phyloP scores from a whole-genome alignment of 2,113 vertebrate genomes.

The Mustelus asterias region DNA sequence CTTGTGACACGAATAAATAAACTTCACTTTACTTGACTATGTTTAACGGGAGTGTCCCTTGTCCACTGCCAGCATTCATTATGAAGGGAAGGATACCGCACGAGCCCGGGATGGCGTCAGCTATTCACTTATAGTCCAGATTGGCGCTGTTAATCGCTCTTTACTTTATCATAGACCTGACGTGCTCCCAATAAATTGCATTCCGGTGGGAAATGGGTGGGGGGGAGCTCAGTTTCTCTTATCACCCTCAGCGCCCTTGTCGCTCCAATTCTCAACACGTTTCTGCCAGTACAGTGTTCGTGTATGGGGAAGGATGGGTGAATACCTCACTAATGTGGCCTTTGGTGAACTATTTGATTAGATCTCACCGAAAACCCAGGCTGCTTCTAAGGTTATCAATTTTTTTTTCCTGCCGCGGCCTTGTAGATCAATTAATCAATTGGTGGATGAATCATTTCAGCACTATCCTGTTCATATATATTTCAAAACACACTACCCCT shows the following conservation, averaged over 20 bases:
- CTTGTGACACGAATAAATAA: too few species aligned
- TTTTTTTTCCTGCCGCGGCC: background rate
- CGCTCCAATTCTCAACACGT: background rate
- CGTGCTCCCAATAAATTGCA: constrained; percentile 29
- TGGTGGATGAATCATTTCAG: background rate
- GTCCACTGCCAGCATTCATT: background rate
- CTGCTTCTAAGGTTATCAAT: constrained; percentile 11
- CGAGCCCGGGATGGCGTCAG: background rate
- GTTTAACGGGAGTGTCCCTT: background rate
- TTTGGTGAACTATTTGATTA: constrained; percentile 9
- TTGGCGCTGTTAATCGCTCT: background rate
- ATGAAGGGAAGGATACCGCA: background rate
- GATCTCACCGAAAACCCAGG: background rate
- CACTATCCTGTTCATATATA: constrained; percentile 31
- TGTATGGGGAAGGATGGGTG: background rate
- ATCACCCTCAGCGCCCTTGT: constrained; percentile 17
- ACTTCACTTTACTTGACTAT: too few species aligned
- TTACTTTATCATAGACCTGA: constrained; percentile 22
- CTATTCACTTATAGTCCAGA: constrained; percentile 19
- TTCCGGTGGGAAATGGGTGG: background rate
- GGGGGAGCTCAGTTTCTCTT: background rate
- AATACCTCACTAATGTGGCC: constrained; percentile 15
- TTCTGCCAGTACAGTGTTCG: background rate
- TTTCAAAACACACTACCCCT: constrained; percentile 25
- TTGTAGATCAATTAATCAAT: constrained; percentile 33